phyloP scores from a whole-genome alignment of 1,140 invertebrate species.

The Heliconius melpomene region DNA sequence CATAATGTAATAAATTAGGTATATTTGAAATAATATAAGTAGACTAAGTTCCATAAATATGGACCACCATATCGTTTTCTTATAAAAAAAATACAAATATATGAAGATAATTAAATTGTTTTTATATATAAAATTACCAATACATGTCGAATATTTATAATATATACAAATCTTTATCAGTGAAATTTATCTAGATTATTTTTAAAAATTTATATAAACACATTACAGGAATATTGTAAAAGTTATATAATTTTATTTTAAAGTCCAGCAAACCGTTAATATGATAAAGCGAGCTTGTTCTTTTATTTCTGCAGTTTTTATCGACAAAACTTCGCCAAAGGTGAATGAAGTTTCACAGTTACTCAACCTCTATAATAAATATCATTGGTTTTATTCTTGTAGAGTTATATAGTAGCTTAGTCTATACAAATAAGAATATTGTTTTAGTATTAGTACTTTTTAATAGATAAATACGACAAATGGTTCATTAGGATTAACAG shows the following conservation, averaged over 20 bases:
- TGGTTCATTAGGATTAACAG: too few relatives aligned
- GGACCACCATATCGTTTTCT: too few relatives aligned
- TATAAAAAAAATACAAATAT: too few relatives aligned
- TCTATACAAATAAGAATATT: not conserved
- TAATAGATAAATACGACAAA: too few relatives aligned
- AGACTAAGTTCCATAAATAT: too few relatives aligned
- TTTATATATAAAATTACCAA: too few relatives aligned
- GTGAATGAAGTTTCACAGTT: conserved; percentile 15
- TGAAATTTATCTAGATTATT: not conserved
- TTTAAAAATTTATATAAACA: not conserved
- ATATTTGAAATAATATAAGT: too few relatives aligned
- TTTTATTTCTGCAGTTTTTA: conserved; percentile 6
- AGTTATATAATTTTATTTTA: not conserved
- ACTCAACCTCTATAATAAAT: conserved; percentile 1
- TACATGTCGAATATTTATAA: too few relatives aligned
- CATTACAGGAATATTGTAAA: not conserved
- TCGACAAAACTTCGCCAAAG: conserved; percentile 7
- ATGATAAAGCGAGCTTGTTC: not conserved
- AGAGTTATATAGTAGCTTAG: not conserved
- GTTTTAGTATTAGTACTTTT: not conserved
- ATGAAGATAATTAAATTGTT: too few relatives aligned
- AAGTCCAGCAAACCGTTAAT: not conserved
- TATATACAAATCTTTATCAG: too few relatives aligned
- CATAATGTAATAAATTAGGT: too few relatives aligned
- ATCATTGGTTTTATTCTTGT: not conserved